Evolutionary conservation across 2,113 vertebrate species (phyloP), one percentile per base, ranked within the genome.

Genomic region (Pithys albifrons): DNA sequence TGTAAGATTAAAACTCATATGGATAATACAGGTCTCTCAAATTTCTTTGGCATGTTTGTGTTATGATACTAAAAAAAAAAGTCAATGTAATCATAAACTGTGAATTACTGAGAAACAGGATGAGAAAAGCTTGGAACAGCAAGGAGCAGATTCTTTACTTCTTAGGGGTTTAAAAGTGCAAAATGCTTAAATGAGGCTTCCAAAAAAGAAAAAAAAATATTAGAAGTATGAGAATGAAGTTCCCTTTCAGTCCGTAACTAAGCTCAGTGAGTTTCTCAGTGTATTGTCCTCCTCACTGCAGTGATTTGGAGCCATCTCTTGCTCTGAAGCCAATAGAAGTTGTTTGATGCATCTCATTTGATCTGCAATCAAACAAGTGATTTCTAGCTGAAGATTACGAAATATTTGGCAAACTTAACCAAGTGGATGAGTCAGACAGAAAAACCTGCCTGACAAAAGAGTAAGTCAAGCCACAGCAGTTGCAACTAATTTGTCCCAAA

Each of bases 401-500:
- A 94, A 88, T 61, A 67, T 39, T 88, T 81, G 76, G 61, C 52
- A 76, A 95, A 69, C 17, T 43, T 31, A 52, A 29, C 69, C 69
- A 37, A 86, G 52, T 48, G 61, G 61, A 81, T 96, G 88, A 96
- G 85, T 92, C 93, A 95, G 72, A 65, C 19, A 84, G 79, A 57
- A 88, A 94, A 96, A 93, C 88, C 83, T 89, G 85, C 84, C 76
- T 49, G 69, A 90, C 76, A 64, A 48, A 90, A 76, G 72, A 91
- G 51, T 67, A 77, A 92, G 83, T 92, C 73, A 90, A 96, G 66
- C 76, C 83, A 81, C 65, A 95, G 86, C 94, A 85, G 48, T 95
- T 91, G 89, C 54, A 75, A 94, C 54, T 96, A 95, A 95, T 88
- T 89, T 94, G 88, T 96, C 90, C 88, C 90, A 96, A 93, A 96